Percentiles rank a stretch among this genome's conserved stretches.
Evolutionary conservation across 1,140 invertebrate species (phyloP).

Genomic region (Glossosoma conforme): DNA sequence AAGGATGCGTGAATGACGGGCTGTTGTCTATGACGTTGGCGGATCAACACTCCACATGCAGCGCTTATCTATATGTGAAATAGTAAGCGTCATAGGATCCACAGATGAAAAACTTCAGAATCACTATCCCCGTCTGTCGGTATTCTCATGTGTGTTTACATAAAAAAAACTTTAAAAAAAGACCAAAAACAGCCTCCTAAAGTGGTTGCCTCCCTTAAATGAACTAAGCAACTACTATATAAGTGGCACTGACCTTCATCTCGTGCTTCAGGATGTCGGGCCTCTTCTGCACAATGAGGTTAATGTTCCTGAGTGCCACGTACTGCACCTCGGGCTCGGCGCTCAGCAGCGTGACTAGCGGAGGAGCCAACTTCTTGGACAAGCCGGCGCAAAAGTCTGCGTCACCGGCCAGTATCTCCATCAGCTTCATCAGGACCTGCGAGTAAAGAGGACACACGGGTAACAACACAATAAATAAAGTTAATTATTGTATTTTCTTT

Average conservation of each 20-base stretch:
- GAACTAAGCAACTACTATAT: neutral
- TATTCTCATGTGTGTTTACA: neutral
- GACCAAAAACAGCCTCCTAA: neutral
- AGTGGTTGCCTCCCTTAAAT: neutral
- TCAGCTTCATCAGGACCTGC: constrained; percentile 88
- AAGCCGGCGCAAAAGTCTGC: constrained; percentile 92
- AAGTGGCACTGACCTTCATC: constrained; percentile 84
- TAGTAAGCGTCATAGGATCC: too few relatives aligned
- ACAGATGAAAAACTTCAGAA: too few relatives aligned
- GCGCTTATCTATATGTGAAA: too few relatives aligned
- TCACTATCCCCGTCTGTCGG: neutral
- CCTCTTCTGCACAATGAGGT: constrained; percentile 98
- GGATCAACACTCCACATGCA: too few relatives aligned
- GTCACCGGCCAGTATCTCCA: constrained; percentile 93
- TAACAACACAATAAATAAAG: too few relatives aligned
- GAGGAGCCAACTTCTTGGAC: constrained; percentile 96
- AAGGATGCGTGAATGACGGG: too few relatives aligned
- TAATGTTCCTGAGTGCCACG: constrained; percentile 97
- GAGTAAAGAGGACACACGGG: too few relatives aligned
- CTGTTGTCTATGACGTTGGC: too few relatives aligned
- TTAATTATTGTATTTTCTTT: too few relatives aligned
- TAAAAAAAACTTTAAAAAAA: neutral
- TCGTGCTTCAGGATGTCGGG: constrained; percentile 99
- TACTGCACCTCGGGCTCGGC: constrained; percentile 99
- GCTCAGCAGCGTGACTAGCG: constrained; percentile 95